Conservation (phyloP, 2,797 vertebrate species). For the Darevskia nairensis region DNA sequence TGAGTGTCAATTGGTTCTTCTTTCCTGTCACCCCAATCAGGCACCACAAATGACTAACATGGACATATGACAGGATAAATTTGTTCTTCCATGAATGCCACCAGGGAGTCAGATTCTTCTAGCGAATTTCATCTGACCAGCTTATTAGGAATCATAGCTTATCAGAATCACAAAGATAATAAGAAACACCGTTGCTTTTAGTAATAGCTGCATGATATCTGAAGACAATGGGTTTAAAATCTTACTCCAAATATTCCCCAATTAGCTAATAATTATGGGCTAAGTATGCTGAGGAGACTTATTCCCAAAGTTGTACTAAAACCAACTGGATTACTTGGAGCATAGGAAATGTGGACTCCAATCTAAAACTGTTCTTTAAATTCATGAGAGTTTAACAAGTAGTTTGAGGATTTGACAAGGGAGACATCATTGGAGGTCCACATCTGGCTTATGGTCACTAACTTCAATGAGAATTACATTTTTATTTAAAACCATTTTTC, state of each 20-base stretch:
- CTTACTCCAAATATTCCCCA: neutral
- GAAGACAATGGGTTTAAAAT: neutral
- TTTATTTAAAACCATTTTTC: neutral
- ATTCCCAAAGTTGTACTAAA: neutral
- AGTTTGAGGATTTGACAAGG: neutral
- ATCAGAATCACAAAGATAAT: too few relatives aligned
- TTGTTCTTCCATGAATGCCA: neutral
- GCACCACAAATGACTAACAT: neutral
- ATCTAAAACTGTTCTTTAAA: neutral
- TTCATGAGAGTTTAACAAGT: neutral
- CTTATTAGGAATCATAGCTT: neutral
- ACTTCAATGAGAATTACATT: neutral
- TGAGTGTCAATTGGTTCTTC: neutral
- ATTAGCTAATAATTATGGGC: neutral
- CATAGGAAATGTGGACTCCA: too few relatives aligned
- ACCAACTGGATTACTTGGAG: neutral
- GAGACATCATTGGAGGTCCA: too few relatives aligned
- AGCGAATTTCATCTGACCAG: neutral
- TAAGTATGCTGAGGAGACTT: neutral
- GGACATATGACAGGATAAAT: neutral
- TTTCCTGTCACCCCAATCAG: neutral
- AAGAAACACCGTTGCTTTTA: neutral
- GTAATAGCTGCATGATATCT: neutral
- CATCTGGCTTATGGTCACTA: neutral
- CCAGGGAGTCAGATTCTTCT: neutral